Percentiles rank a stretch among this genome's conserved stretches.
Conservation (phyloP, 2,113 vertebrate species). For the Hyla sarda region DNA sequence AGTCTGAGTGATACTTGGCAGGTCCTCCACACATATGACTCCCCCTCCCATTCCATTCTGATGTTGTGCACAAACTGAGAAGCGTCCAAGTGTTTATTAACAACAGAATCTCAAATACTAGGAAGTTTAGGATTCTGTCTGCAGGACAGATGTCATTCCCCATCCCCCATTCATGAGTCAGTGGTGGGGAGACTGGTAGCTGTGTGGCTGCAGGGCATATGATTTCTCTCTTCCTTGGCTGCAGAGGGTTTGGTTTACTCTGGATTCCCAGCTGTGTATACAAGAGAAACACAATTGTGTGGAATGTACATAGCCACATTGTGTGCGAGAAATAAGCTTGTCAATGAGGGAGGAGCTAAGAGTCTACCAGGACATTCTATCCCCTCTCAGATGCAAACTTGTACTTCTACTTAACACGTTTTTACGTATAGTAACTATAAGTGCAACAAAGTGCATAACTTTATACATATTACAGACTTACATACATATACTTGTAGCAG, state of each 20-base stretch:
- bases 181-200: constrained; percentile 6
- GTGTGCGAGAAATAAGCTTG: not conserved
- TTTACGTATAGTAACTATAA: not conserved
- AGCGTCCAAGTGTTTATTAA: constrained; percentile 23
- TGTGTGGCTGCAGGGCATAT: constrained; percentile 16
- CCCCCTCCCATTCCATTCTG: not conserved
- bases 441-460: not conserved
- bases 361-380: not conserved
- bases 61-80: not conserved
- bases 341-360: not conserved
- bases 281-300: constrained; percentile 14
- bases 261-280: constrained; percentile 43
- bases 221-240: not conserved
- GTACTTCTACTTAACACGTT: not conserved
- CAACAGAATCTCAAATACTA: constrained; percentile 10
- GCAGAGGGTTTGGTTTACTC: constrained; percentile 14
- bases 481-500: too few relatives aligned
- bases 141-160: not conserved
- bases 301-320: not conserved
- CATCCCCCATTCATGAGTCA: constrained; percentile 23
- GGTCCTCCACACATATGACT: not conserved
- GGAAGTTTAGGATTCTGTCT: not conserved
- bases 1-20: not conserved
- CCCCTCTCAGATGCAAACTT: not conserved
- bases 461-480: not conserved